Conservation (phyloP, 2,797 vertebrate species). For the Hyperoplus lanceolatus region DNA sequence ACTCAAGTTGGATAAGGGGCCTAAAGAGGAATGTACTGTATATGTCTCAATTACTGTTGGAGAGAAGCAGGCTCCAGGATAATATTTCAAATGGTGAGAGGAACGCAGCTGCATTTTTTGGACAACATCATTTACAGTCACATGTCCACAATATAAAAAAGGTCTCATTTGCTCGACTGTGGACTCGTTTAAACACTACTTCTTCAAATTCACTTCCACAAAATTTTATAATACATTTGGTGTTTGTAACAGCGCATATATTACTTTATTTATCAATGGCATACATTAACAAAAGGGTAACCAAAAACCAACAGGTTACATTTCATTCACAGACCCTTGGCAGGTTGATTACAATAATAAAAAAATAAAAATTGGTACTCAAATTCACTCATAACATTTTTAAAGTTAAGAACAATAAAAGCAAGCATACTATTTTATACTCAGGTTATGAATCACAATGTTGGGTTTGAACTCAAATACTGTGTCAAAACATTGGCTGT, state of each 20-base stretch:
- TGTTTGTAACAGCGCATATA: background rate
- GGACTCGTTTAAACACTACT: background rate
- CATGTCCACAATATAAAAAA: background rate
- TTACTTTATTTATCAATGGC: too few species aligned
- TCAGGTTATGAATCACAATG: too few species aligned
- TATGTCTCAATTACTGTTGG: background rate
- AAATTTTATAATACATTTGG: background rate
- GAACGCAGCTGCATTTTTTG: background rate
- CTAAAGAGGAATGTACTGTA: slow-evolving; percentile 1
- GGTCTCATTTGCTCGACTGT: background rate
- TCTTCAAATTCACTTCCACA: background rate
- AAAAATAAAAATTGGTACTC: too few species aligned
- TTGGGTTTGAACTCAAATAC: too few species aligned
- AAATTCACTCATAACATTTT: too few species aligned
- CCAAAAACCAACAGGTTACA: too few species aligned
- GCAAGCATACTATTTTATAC: too few species aligned
- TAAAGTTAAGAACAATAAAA: too few species aligned
- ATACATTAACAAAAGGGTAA: too few species aligned
- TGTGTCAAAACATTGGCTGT: too few species aligned
- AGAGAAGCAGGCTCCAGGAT: background rate
- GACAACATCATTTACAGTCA: background rate
- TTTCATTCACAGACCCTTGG: too few species aligned
- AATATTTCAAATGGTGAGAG: background rate
- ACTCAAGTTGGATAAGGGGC: background rate
- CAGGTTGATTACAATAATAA: too few species aligned